A percentile compares a stretch with the other conserved stretches of the same genome.
phyloP scores from a whole-genome alignment of 2,113 vertebrate species.

The Gambusia affinis region DNA sequence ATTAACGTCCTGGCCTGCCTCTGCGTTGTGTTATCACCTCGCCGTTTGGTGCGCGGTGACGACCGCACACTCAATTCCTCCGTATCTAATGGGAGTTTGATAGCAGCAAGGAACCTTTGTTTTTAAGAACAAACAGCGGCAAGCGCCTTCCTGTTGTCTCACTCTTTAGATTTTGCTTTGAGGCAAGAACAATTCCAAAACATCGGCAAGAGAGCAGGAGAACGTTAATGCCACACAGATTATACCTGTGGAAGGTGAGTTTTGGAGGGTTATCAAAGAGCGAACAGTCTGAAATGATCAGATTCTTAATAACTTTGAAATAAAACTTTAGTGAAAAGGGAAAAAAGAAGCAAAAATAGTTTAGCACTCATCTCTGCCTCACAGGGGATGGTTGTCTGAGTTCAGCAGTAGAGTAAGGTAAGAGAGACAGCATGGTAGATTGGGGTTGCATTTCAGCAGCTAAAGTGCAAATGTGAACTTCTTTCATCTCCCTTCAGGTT shows the following conservation, averaged over 20 bases:
- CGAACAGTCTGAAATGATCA: not conserved
- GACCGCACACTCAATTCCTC: slow-evolving; percentile 78
- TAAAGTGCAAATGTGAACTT: slow-evolving; percentile 92
- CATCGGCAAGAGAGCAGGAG: slow-evolving; percentile 19
- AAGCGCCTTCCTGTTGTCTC: slow-evolving; percentile 48
- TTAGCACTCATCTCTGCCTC: slow-evolving; percentile 36
- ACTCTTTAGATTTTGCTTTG: slow-evolving; percentile 54
- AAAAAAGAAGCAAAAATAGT: slow-evolving; percentile 36
- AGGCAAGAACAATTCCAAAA: slow-evolving; percentile 41
- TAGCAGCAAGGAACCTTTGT: slow-evolving; percentile 79
- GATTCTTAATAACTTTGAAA: not conserved
- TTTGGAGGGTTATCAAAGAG: not conserved
- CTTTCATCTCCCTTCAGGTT: slow-evolving; percentile 98
- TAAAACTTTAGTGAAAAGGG: not conserved
- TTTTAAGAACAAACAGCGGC: slow-evolving; percentile 75
- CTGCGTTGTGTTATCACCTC: slow-evolving; percentile 83
- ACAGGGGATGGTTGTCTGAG: slow-evolving; percentile 44
- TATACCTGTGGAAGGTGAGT: slow-evolving; percentile 31
- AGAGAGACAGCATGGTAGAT: slow-evolving; percentile 76
- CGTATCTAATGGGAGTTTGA: slow-evolving; percentile 84
- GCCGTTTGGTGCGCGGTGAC: slow-evolving; percentile 73
- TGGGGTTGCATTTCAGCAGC: slow-evolving; percentile 76
- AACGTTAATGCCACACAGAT: slow-evolving; percentile 36
- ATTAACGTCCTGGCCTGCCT: slow-evolving; percentile 85
- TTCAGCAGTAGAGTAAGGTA: slow-evolving; percentile 42